Base-by-base conservation (phyloP, 2,113 vertebrate species). In the Meleagris gallopavo region DNA sequence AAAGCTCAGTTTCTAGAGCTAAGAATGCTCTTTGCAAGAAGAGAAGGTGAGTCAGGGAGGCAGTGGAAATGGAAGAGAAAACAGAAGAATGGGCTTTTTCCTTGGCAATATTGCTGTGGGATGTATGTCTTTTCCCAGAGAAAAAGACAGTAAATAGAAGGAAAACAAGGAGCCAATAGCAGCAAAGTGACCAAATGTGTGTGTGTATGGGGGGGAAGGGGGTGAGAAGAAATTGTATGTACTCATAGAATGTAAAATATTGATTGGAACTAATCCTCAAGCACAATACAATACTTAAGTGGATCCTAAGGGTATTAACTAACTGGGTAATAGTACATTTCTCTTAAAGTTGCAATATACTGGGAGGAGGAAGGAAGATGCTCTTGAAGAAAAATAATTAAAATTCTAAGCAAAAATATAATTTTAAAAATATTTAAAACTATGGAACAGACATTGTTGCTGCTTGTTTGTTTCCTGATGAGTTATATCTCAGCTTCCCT, bases 1-100 rank as follows among this genome's bases (percentile, higher is more conserved):
- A 96, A 88, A 65, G 77, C 40, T 82, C n/a, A 52, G 65, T 79
- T 89, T 80, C 43, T 83, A 61, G 71, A 95, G 86, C 90, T 83
- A 87, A 80, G 94, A 65, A 58, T 80, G 46, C 25, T 91, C 15
- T 25, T 22, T 54, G 72, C 61, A 67, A 75, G 66, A 95, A 87
- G 14, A 70, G 25, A 57, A 70, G 4, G 73, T 4, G 4, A 41
- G 58, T 86, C 50, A 69, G 21, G 89, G 45, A 86, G 17, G 32
- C 66, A 75, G 20, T 10, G 14, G 43, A 24, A 46, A 81, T 60
- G 73, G 62, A 95, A 65, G 38, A 71, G 25, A 43, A 43, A 38
- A 48, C 81, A 41, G 18, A 6, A 4, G 8, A 86, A 15, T 4
- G 7, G 13, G 7, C 17, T 78, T 93, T 93, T 71, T 45, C 3